Percentiles rank a stretch among this genome's conserved stretches.
Evolutionary conservation across 30 jellyfish, hydroid and myxozoan genomes (phyloP).

Genomic region (Turritopsis rubra): DNA sequence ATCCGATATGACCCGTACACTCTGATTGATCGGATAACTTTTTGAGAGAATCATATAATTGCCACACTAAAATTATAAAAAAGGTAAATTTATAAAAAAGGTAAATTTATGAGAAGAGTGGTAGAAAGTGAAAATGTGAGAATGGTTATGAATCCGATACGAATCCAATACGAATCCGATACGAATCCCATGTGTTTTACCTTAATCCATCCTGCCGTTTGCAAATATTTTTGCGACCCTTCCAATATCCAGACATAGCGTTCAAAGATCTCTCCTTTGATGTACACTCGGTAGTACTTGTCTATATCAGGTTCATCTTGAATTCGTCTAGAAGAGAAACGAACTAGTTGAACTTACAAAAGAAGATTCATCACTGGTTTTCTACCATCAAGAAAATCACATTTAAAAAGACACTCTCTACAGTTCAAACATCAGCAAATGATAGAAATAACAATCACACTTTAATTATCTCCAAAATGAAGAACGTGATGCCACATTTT

Average conservation of each 20-base stretch:
- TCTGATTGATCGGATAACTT: conserved; percentile 44
- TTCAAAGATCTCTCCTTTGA: conserved; percentile 54
- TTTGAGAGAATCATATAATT: conserved; percentile 66
- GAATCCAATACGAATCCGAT: no score
- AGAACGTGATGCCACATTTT: no score
- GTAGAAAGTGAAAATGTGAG: no score
- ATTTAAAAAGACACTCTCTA: no score
- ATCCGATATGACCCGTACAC: conserved; percentile 50
- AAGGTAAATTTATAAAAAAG: neutral
- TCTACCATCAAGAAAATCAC: no score
- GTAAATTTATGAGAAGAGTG: neutral
- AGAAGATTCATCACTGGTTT: neutral
- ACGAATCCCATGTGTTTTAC: conserved; percentile 43
- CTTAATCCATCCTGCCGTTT: conserved; percentile 69
- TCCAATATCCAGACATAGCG: conserved; percentile 61
- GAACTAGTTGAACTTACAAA: no score
- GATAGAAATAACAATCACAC: no score
- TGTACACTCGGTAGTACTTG: conserved; percentile 60
- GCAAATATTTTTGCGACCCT: conserved; percentile 46
- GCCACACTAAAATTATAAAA: conserved; percentile 62
- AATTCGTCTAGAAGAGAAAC: conserved; percentile 39
- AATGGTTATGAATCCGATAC: neutral
- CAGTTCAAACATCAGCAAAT: no score
- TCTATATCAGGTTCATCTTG: conserved; percentile 41
- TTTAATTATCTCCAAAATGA: no score